Base-by-base conservation (phyloP, 2,113 vertebrate species). In the Myrmecobius fasciatus region DNA sequence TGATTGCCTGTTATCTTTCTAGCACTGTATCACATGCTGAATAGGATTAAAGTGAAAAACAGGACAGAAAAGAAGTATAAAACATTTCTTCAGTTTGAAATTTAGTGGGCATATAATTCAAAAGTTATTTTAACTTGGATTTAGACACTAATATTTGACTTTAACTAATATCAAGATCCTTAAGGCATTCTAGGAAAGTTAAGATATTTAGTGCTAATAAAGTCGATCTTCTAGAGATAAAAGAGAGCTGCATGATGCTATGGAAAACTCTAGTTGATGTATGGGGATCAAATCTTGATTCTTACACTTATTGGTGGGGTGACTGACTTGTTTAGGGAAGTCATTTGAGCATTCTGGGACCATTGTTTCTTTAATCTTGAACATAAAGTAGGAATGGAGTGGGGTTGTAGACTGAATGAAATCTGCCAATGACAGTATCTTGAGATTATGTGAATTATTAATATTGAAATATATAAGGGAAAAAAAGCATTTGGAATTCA, bases 301-400 rank as follows among this genome's bases (percentile, higher is more conserved):
- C 28, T 91, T 51, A 54, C 36, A 48, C 47, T 96, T 89, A 12
- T 52, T 94, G 75, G 43, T 17, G 0, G 0, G 83, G 1, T 91
- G 88, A 52, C 88, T 75, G 89, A 67, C 88, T 75, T n/a, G n/a
- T n/a, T 89, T 94, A 46, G 43, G 47, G 67, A 95, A 96, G 43
- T 90, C 31, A 52, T 28, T 97, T 60, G 60, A 49, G 7, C 5
- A 93, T 11, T 92, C 25, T 83, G 56, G 90, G 36, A n/a, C 51
- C 48, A 91, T 89, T 92, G 54, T 94, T 93, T 92, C 47, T 47
- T 94, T 91, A 8, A 3, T 89, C 60, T 93, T 83, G 67, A 95
- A 91, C 93, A 48, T 91, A 53, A 88, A 60, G 26, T 91, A 25
- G 25, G n/a, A 43, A 24, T 43, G n/a, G 36, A 20, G n/a, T 43